Conservation (phyloP, 1,140 invertebrate genomes). For the Lineus longissimus region DNA sequence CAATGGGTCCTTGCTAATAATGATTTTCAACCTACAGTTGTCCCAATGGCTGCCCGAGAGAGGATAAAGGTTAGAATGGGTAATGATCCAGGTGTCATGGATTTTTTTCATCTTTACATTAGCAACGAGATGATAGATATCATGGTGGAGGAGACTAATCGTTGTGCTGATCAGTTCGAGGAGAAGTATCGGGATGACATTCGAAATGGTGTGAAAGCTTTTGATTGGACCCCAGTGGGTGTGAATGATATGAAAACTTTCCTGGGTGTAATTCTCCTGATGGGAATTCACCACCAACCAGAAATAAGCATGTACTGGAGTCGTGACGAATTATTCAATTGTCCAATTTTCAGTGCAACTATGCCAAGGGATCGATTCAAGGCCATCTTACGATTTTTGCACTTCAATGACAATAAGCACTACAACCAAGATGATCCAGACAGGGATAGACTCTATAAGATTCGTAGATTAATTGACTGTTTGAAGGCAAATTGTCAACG, state of each 20-base stretch:
- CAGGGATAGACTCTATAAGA: background rate
- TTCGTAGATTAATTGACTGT: background rate
- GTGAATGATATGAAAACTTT: background rate
- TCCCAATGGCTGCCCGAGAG: no score
- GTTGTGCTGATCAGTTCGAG: constrained; percentile 19
- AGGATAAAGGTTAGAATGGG: no score
- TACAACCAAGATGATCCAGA: background rate
- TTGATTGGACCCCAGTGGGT: background rate
- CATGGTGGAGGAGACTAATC: constrained; percentile 15
- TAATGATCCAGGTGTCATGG: no score
- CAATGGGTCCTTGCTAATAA: no score
- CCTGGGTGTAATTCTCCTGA: background rate
- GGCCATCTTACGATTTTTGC: background rate
- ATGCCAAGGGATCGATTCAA: background rate
- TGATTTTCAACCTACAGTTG: no score
- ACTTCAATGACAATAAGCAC: background rate
- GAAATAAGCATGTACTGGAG: background rate
- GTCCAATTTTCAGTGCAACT: background rate
- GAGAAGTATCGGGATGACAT: background rate
- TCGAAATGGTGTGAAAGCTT: background rate
- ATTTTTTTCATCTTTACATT: no score
- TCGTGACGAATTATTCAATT: background rate
- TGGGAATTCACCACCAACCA: background rate
- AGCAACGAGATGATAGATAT: constrained; percentile 9
- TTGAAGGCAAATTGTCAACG: background rate